Evolutionary conservation across 2,888 invertebrate genomes (phyloP), one percentile per base, ranked within the genome.

Genomic region (Brenthis ino): DNA sequence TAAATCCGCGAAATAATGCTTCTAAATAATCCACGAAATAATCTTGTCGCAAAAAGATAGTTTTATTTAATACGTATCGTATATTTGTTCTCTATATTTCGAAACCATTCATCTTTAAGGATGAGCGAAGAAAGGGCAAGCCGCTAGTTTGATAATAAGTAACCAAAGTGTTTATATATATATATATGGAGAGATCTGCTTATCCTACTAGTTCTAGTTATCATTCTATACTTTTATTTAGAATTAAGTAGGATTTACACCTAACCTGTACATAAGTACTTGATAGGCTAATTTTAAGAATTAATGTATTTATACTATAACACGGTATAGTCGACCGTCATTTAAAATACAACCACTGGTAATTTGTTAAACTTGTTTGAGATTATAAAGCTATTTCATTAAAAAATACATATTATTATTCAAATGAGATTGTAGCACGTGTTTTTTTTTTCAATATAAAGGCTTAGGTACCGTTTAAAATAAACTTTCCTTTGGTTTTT

Each of bases 131-230:
- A 1, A 37, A 37, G 6, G 37, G 37, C 8, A 37, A 37, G 8
- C 37, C 28, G 28, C 28, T 28, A 28, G 28, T 28, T 28, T 28
- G 28, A 28, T 56, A 56, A 28, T 1, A 28, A 47, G 14, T 48
- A 28, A 48, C 5, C 58, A 48, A 58, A 28, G 47, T 57, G 6
- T 43, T 28, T 4, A 28, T 37, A 58, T 48, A 33, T n/a, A 58
- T 58, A 51, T 61, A 33, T 61, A 61, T 61, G 37, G 33, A 53
- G 51, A 37, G 61, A 33, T 51, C 51, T 53, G 61, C 37, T 16
- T 63, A 63, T 53, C 16, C 24, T 48, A 11, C 53, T 43, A 20
- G 6, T 37, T 43, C 33, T 37, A 51, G 53, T 54, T 63, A 63
- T 37, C 53, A 63, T 63, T 61, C 51, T 33, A 13, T 33, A n/a